These are phyloP conservation scores for Drosophila miranda DNA, from an alignment of 1,140 invertebrate genomes.

Conservation along the genomic window DNA sequence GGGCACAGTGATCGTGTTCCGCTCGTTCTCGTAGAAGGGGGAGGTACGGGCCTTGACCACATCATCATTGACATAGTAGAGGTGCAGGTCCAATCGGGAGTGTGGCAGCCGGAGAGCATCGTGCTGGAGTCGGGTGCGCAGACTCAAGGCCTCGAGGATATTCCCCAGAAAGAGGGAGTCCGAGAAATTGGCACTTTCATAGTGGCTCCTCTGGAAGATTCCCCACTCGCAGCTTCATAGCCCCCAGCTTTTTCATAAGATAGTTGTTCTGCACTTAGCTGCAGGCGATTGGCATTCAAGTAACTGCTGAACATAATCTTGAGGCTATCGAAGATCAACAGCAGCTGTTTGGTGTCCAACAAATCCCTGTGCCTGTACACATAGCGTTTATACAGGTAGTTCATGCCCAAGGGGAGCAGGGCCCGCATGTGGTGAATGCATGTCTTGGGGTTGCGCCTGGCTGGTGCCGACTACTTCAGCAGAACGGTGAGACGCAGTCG, in stretches of 20 bases:
- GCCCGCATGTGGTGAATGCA: constrained; percentile 64
- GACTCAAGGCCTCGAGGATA: constrained; percentile 28
- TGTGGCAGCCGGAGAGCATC: constrained; percentile 17
- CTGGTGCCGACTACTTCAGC: background rate
- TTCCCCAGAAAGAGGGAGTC: constrained; percentile 31
- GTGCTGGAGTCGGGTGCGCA: constrained; percentile 59
- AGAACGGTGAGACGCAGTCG: constrained; percentile 4
- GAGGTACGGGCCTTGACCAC: constrained; percentile 55
- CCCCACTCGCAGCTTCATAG: constrained; percentile 51
- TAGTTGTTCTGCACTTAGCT: constrained; percentile 26
- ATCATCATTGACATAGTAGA: constrained; percentile 71
- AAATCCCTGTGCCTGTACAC: constrained; percentile 37
- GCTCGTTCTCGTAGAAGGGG: constrained; percentile 66
- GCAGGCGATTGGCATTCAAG: constrained; percentile 50
- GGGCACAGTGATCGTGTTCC: constrained; percentile 59
- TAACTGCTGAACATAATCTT: constrained; percentile 44
- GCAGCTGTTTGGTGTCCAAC: constrained; percentile 28
- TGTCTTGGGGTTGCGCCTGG: background rate
- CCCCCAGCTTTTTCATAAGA: constrained; percentile 44
- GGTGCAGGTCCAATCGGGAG: constrained; percentile 23
- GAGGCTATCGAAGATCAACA: constrained; percentile 26
- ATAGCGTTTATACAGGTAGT: constrained; percentile 56
- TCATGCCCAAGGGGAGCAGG: constrained; percentile 59
- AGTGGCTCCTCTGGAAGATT: constrained; percentile 56
- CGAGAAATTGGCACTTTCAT: constrained; percentile 33